These are phyloP conservation scores for Rynchops niger DNA, from an alignment of 2,113 vertebrate genomes.

Conservation along the genomic window DNA sequence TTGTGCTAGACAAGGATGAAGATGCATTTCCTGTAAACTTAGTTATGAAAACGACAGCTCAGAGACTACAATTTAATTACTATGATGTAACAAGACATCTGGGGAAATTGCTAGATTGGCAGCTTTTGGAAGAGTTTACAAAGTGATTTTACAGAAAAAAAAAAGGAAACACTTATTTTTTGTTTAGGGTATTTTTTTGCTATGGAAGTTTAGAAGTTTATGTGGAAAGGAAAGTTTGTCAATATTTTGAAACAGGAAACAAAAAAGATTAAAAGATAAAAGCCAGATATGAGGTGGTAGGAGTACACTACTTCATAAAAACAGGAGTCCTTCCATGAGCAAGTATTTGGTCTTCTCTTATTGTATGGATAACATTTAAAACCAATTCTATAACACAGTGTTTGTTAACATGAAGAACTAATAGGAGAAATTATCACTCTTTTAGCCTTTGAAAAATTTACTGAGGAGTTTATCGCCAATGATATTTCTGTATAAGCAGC, in stretches of 20 bases:
- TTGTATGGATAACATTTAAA: background rate
- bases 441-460: background rate
- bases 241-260: background rate
- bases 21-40: slow-evolving; percentile 50
- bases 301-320: background rate
- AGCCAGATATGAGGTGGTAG: background rate
- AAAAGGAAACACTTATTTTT: background rate
- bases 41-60: slow-evolving; percentile 48
- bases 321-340: background rate
- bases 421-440: background rate
- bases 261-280: background rate
- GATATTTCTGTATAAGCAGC: background rate
- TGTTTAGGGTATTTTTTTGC: background rate
- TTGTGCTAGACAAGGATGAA: slow-evolving; percentile 48
- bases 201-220: background rate
- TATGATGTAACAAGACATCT: slow-evolving; percentile 30
- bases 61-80: slow-evolving; percentile 60
- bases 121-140: slow-evolving; percentile 18
- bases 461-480: background rate
- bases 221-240: background rate
- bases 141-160: background rate
- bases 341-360: background rate
- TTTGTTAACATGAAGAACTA: background rate
- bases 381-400: background rate
- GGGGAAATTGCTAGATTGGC: slow-evolving; percentile 21